Percentiles rank a stretch among this genome's conserved stretches.
These are phyloP conservation scores for Ceyx erithaca DNA, from an alignment of 2,797 vertebrate species.

Conservation along the genomic window DNA sequence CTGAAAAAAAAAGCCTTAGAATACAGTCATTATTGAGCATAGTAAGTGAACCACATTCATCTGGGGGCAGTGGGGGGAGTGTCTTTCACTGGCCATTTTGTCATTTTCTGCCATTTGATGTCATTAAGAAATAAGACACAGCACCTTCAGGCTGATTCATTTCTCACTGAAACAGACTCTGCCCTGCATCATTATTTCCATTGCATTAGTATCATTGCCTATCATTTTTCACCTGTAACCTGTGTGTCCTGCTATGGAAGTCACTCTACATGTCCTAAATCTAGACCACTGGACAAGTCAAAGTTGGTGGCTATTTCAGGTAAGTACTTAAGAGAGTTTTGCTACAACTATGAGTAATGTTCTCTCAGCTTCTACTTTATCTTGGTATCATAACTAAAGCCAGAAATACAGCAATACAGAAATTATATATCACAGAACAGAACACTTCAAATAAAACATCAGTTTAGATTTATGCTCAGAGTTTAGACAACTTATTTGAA, in stretches of 20 bases:
- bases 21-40: background rate
- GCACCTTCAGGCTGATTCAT: background rate
- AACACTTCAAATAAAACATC: background rate
- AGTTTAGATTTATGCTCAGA: background rate
- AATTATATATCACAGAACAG: background rate
- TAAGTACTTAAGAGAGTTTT: background rate
- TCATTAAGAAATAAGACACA: background rate
- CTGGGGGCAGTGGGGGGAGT: too few relatives aligned
- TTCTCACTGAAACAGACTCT: background rate
- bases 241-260: background rate
- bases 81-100: background rate
- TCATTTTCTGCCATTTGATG: background rate
- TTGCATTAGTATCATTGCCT: background rate
- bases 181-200: background rate
- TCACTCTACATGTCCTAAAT: too few relatives aligned
- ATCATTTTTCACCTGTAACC: background rate
- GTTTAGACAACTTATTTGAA: background rate
- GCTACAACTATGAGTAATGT: background rate
- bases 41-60: background rate
- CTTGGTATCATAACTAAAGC: background rate
- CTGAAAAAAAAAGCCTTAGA: background rate
- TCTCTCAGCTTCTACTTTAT: background rate
- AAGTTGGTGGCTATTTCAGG: background rate
- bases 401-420: background rate
- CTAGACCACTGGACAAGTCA: too few relatives aligned